Percentiles rank a stretch among this genome's conserved stretches.
Conservation (phyloP, 2,797 vertebrate species). For the Mus caroli region DNA sequence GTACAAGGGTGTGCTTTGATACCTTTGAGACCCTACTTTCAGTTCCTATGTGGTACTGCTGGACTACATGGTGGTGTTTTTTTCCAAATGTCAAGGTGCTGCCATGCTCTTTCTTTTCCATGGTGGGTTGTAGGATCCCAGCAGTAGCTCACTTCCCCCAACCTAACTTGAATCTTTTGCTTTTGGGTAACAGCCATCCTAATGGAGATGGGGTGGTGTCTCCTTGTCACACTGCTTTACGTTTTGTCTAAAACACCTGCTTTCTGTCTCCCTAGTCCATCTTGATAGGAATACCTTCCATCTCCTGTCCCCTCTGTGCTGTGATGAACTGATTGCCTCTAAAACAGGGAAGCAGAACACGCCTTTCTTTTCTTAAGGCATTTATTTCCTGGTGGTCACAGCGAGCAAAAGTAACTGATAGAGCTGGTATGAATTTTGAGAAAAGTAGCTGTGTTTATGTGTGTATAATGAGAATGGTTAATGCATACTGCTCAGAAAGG, state of each 20-base stretch:
- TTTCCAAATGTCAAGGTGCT: background rate
- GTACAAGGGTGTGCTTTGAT: background rate
- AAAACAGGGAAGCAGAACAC: background rate
- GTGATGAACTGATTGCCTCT: background rate
- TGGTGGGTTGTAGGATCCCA: background rate
- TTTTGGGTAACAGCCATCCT: background rate
- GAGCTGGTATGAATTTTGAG: background rate
- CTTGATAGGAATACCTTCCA: too few species aligned
- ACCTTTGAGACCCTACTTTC: background rate
- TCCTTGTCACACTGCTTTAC: background rate
- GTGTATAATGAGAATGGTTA: background rate
- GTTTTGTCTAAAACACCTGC: background rate
- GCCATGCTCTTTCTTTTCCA: background rate
- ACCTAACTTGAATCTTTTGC: background rate
- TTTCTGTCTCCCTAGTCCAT: background rate
- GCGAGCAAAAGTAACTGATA: background rate
- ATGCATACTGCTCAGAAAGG: background rate
- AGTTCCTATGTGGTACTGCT: slow-evolving; percentile 19
- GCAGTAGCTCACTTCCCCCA: background rate
- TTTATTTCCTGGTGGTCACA: background rate
- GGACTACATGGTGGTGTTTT: background rate
- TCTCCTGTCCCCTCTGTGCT: background rate
- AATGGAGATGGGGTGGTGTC: background rate
- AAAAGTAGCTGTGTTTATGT: background rate
- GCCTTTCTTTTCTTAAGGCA: background rate